Conservation (phyloP, 2,888 invertebrate genomes). For the Tanytarsus gracilentus region DNA sequence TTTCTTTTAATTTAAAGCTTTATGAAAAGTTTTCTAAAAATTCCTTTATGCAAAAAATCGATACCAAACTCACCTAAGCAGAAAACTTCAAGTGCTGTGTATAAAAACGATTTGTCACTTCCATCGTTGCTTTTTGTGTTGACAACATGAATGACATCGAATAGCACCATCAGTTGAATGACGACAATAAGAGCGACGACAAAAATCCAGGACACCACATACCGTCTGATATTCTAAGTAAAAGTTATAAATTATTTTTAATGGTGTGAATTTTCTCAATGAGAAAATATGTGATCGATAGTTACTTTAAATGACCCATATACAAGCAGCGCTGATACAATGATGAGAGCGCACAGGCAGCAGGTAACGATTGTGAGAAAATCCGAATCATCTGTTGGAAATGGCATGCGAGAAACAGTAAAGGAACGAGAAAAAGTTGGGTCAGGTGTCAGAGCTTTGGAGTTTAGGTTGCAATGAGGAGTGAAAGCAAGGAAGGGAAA, state of each 20-base stretch:
- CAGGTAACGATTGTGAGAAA: constrained; percentile 26
- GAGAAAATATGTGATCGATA: neutral
- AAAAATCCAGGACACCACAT: constrained; percentile 27
- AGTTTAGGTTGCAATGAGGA: no score
- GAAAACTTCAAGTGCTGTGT: constrained; percentile 22
- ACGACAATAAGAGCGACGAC: constrained; percentile 23
- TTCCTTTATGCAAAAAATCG: no score
- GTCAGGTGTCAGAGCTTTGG: neutral
- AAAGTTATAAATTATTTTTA: constrained; percentile 10
- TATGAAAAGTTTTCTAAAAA: no score
- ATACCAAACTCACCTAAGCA: constrained; percentile 20
- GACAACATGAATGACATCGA: constrained; percentile 28
- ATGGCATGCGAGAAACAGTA: constrained; percentile 4
- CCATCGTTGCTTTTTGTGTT: constrained; percentile 14
- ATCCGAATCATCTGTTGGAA: constrained; percentile 26
- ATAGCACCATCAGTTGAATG: constrained; percentile 26
- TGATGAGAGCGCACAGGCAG: constrained; percentile 27
- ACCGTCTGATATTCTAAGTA: constrained; percentile 22
- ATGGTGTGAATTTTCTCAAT: neutral
- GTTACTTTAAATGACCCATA: constrained; percentile 27
- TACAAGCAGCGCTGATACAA: constrained; percentile 22
- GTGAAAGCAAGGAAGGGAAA: no score
- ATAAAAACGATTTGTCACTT: constrained; percentile 25
- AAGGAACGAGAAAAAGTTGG: neutral
- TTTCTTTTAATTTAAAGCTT: no score